Percentiles rank a stretch among this genome's conserved stretches.
Evolutionary conservation across 2,113 vertebrate genomes (phyloP).

Genomic region (Helogale parvula): DNA sequence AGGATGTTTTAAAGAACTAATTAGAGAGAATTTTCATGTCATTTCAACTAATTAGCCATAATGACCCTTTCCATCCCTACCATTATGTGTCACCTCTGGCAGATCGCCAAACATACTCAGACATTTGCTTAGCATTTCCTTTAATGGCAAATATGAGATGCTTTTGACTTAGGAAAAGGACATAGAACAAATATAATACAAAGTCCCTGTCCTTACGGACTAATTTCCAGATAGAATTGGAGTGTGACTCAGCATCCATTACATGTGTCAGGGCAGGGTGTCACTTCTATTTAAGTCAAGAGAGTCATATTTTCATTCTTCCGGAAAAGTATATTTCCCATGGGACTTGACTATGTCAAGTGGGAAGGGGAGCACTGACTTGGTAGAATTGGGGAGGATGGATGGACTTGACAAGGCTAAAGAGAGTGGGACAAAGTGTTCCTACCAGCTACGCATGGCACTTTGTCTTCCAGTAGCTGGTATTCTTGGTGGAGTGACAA

Average conservation of each 20-base stretch:
- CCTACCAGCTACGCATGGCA: neutral
- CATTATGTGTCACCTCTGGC: neutral
- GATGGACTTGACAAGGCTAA: neutral
- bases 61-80: neutral
- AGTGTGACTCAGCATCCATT: conserved; percentile 50
- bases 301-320: conserved; percentile 51
- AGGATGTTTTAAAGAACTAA: conserved; percentile 42
- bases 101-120: neutral
- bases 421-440: neutral
- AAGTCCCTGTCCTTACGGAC: neutral
- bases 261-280: neutral
- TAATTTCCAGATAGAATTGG: neutral
- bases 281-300: neutral
- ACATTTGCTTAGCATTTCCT: conserved; percentile 53
- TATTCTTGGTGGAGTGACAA: neutral
- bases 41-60: conserved; percentile 55
- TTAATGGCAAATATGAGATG: neutral
- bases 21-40: conserved; percentile 36
- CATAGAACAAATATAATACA: conserved; percentile 51
- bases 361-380: neutral
- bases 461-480: neutral
- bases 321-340: conserved; percentile 25
- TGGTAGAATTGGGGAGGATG: neutral
- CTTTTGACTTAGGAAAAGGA: conserved; percentile 40
- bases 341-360: neutral